phyloP scores from a whole-genome alignment of 2,797 vertebrate genomes.

The Protosalanx chinensis region DNA sequence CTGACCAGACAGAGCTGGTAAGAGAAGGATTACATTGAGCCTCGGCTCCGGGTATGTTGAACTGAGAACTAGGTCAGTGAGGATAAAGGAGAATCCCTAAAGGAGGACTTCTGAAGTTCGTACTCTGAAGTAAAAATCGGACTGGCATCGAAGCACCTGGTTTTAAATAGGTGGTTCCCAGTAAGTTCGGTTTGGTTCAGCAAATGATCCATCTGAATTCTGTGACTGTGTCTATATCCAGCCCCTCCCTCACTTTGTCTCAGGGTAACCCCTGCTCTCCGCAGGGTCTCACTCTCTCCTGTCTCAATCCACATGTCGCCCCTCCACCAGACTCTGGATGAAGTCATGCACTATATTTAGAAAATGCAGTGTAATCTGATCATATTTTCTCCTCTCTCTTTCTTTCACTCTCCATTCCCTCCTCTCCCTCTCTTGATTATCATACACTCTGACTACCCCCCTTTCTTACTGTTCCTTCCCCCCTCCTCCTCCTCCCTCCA shows the following conservation, averaged over 20 bases:
- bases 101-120: not conserved
- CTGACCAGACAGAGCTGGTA: not conserved
- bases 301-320: slow-evolving; percentile 33
- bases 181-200: not conserved
- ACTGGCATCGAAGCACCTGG: not conserved
- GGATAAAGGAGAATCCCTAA: slow-evolving; percentile 24
- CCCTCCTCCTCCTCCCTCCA: slow-evolving; percentile 4
- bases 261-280: slow-evolving; percentile 13
- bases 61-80: slow-evolving; percentile 33
- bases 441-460: slow-evolving; percentile 9
- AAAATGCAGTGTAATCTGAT: slow-evolving; percentile 49
- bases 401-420: slow-evolving; percentile 1
- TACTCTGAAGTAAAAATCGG: slow-evolving; percentile 15
- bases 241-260: not conserved
- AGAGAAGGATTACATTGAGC: slow-evolving; percentile 40
- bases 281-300: slow-evolving; percentile 27
- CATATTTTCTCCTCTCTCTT: not conserved
- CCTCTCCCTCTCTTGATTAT: not conserved
- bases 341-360: slow-evolving; percentile 39
- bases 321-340: slow-evolving; percentile 23
- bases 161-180: not conserved
- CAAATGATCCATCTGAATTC: not conserved
- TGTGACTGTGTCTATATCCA: not conserved
- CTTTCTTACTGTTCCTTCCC: not conserved
- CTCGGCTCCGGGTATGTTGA: slow-evolving; percentile 12